Base-by-base conservation (phyloP, 2,888 invertebrate species). In the Ichneumoninae sp. region DNA sequence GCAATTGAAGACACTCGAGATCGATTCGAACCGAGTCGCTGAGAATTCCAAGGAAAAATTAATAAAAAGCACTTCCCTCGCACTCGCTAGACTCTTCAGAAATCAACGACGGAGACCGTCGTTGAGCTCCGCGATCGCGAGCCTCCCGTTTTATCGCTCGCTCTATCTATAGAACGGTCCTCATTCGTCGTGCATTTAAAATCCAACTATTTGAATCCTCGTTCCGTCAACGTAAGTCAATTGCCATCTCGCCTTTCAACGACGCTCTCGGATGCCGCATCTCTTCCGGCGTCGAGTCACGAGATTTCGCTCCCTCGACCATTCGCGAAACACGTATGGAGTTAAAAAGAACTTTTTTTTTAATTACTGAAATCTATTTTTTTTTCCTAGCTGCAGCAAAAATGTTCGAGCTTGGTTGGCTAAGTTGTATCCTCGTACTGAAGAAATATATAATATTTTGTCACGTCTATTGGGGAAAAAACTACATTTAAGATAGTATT, bases 31-130 rank as follows among this genome's bases (percentile, higher is more conserved):
- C 60, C 73, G 73, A 73, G 26, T 36, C 44, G 57, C 44, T 57
- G 40, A 26, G 73, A 63, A 60, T 73, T 73, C 47, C 73, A 73
- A 73, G 73, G 73, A 63, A 73, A 73, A 73, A 73, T 73, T 73
- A 73, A 73, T 73, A 44, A 30, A 60, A 71, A 22, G 13, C 57
- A 26, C 71, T 54, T 19, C 70, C 13, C 70, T 71, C 70, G 36
- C 10, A 52, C 6, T 57, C 13, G 57, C 33, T 8, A 50, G 30
- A 19, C 63, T 22, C 26, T 22, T 13, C 22, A 13, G 10, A 57
- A 22, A 22, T 63, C 19, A 47, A 74, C 33, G 19, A 16, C 40
- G 40, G 40, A 60, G 60, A 63, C 8, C 73, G 40, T 63, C 60
- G 30, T 50, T 19, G 26, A 44, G 5, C 30, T 26, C 33, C 13